These are phyloP conservation scores for Dendrolimus punctatus DNA, from an alignment of 1,140 invertebrate species.

Conservation along the genomic window DNA sequence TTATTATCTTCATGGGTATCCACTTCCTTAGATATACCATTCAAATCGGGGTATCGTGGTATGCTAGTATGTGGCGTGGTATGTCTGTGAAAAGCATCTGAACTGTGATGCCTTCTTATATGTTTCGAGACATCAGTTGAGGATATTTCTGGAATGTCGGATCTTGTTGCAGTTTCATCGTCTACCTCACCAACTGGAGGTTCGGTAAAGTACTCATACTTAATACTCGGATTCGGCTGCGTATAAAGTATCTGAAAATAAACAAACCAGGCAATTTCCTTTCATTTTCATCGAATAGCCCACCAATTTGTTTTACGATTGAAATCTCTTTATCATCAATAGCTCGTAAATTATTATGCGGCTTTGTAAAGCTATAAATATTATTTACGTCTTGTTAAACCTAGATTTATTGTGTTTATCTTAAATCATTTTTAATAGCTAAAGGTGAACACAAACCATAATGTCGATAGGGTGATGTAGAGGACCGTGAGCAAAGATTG, in stretches of 20 bases:
- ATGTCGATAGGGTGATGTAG: slow-evolving; percentile 84
- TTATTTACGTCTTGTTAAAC: too few species aligned
- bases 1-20: slow-evolving; percentile 22
- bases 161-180: slow-evolving; percentile 29
- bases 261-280: neutral
- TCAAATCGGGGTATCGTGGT: slow-evolving; percentile 27
- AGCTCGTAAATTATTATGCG: too few species aligned
- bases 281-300: too few species aligned
- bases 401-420: too few species aligned
- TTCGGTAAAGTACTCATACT: slow-evolving; percentile 86
- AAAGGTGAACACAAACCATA: slow-evolving; percentile 73
- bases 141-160: slow-evolving; percentile 22
- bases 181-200: slow-evolving; percentile 45
- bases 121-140: slow-evolving; percentile 39
- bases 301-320: too few species aligned
- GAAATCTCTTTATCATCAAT: too few species aligned
- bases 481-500: slow-evolving; percentile 82
- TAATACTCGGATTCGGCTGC: slow-evolving; percentile 86
- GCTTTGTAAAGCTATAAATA: too few species aligned
- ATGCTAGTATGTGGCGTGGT: slow-evolving; percentile 6
- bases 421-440: neutral
- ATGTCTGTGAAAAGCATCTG: slow-evolving; percentile 25
- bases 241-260: slow-evolving; percentile 81
- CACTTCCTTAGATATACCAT: slow-evolving; percentile 20
- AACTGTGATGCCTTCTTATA: slow-evolving; percentile 47